phyloP scores from a whole-genome alignment of 2,113 vertebrate species.

The Heterochromis multidens region DNA sequence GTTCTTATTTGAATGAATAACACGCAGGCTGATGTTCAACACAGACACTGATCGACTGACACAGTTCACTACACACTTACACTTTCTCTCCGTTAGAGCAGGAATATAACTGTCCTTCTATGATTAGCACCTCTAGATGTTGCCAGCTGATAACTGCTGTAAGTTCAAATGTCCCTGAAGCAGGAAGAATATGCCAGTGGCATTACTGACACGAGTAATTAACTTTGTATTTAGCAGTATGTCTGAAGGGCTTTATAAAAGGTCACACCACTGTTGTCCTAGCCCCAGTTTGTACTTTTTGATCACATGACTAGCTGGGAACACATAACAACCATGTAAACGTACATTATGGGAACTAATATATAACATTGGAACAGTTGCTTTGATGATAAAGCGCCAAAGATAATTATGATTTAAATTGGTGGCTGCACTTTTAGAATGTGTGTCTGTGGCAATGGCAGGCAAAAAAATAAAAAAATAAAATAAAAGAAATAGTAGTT shows the following conservation, averaged over 20 bases:
- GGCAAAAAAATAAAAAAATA: background rate
- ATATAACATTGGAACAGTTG: too few relatives aligned
- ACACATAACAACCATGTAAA: background rate
- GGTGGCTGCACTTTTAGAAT: background rate
- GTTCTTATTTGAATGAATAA: constrained; percentile 43
- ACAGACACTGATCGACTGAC: constrained; percentile 26
- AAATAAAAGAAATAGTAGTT: too few relatives aligned
- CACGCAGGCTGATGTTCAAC: constrained; percentile 31
- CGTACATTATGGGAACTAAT: background rate
- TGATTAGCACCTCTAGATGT: constrained; percentile 12
- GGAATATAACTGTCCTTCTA: background rate
- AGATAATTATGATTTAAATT: background rate
- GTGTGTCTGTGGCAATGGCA: too few relatives aligned
- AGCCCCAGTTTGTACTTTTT: background rate
- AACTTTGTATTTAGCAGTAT: background rate
- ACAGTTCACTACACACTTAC: background rate
- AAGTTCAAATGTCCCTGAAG: background rate
- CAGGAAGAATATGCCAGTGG: background rate
- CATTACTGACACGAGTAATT: background rate
- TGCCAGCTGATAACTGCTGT: background rate
- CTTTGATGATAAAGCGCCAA: background rate
- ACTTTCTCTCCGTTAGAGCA: background rate
- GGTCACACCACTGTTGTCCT: background rate
- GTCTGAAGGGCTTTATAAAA: background rate
- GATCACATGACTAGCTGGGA: background rate